A percentile compares a stretch with the other conserved stretches of the same genome.
Evolutionary conservation across 1,140 invertebrate species (phyloP).

Genomic region (Acyrthosiphon pisum): DNA sequence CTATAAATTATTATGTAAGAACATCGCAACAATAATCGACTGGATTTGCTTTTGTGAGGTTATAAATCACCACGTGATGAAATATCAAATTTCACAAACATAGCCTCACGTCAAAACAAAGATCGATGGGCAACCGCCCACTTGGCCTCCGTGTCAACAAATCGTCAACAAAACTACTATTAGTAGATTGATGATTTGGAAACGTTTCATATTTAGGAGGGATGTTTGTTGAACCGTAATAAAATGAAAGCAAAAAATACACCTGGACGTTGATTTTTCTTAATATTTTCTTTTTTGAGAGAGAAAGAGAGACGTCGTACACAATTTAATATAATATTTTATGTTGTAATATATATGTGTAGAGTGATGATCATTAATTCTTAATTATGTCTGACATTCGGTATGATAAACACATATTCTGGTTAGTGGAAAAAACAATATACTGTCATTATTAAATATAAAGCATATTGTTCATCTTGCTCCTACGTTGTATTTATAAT

Average conservation of each 20-base stretch:
- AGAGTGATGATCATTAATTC: background rate
- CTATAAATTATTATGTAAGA: background rate
- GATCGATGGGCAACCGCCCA: constrained; percentile 12
- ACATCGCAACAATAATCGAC: background rate
- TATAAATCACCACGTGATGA: constrained; percentile 13
- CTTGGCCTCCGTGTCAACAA: background rate
- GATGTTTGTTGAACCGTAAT: background rate
- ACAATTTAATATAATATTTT: background rate
- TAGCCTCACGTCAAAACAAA: background rate
- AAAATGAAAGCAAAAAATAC: background rate
- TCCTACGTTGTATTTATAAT: background rate
- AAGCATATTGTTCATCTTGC: background rate
- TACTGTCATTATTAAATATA: background rate
- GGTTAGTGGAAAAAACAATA: background rate
- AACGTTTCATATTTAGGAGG: background rate
- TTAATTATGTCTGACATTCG: background rate
- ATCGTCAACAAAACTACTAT: constrained; percentile 25
- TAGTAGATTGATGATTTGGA: background rate
- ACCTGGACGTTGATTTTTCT: background rate
- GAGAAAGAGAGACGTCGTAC: too few species aligned
- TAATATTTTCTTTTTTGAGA: background rate
- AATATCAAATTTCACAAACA: constrained; percentile 22
- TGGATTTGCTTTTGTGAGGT: background rate
- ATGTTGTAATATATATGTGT: too few species aligned
- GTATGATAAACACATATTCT: background rate